These are phyloP conservation scores for Teinopalpus imperialis DNA, from an alignment of 2,888 invertebrate genomes.

Conservation along the genomic window DNA sequence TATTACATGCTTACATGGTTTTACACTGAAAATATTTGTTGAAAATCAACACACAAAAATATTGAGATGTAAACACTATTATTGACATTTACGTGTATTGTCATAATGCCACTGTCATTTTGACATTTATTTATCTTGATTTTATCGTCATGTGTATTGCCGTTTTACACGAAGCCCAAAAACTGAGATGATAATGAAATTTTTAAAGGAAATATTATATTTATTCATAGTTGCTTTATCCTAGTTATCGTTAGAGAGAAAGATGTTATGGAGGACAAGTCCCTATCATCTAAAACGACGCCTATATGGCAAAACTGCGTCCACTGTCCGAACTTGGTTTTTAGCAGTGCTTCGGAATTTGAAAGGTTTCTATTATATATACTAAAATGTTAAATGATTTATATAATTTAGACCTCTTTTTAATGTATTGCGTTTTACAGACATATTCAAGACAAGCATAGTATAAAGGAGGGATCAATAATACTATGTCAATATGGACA, in stretches of 20 bases:
- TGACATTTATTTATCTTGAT: constrained; percentile 16
- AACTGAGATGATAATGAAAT: constrained; percentile 33
- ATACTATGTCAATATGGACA: constrained; percentile 93
- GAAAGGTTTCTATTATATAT: constrained; percentile 71
- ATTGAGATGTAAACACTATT: neutral
- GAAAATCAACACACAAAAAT: too few species aligned
- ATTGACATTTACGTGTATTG: constrained; percentile 12
- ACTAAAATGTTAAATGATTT: constrained; percentile 22
- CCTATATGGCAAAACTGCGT: constrained; percentile 84
- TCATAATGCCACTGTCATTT: constrained; percentile 17
- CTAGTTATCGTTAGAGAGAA: constrained; percentile 37
- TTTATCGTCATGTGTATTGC: constrained; percentile 29
- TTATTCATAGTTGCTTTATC: constrained; percentile 14
- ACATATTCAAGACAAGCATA: constrained; percentile 90
- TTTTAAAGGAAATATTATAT: constrained; percentile 20
- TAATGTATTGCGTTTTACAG: constrained; percentile 64
- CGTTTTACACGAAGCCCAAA: constrained; percentile 26
- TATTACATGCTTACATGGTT: too few species aligned
- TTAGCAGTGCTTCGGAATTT: constrained; percentile 81
- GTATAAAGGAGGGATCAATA: constrained; percentile 92
- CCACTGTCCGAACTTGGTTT: constrained; percentile 83
- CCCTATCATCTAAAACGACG: constrained; percentile 51
- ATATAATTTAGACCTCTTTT: constrained; percentile 15
- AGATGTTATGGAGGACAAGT: constrained; percentile 78
- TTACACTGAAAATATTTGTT: too few species aligned